Evolutionary conservation across 2,888 invertebrate genomes (phyloP).

Genomic region (Ommatoiulus sabulosus): DNA sequence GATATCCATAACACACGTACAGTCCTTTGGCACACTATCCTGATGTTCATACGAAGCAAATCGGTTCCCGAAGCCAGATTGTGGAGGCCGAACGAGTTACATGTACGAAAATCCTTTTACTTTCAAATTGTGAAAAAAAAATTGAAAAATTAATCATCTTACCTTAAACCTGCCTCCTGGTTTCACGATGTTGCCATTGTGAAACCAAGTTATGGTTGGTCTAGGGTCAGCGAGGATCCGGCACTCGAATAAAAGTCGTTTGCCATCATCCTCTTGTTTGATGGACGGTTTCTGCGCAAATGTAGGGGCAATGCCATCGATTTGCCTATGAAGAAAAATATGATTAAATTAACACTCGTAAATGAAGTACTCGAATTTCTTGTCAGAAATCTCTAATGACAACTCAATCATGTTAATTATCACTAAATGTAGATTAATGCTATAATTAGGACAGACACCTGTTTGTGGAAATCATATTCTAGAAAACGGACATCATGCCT

Average conservation of each 20-base stretch:
- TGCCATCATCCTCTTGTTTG: slow-evolving; percentile 96
- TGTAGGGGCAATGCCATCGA: slow-evolving; percentile 96
- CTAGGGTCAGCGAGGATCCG: slow-evolving; percentile 93
- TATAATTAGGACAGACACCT: no score
- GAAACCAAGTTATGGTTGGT: slow-evolving; percentile 90
- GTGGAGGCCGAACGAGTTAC: no score
- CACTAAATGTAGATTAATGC: no score
- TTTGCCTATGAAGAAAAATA: slow-evolving; percentile 73
- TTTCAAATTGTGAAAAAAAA: neutral
- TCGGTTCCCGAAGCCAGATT: neutral
- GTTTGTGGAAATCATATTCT: no score
- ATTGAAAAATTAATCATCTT: slow-evolving; percentile 56
- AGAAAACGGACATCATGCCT: no score
- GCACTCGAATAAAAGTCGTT: slow-evolving; percentile 92
- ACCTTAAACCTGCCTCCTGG: slow-evolving; percentile 90
- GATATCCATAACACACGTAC: neutral
- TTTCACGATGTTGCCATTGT: slow-evolving; percentile 84
- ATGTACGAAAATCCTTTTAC: no score
- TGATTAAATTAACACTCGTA: neutral
- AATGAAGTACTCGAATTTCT: neutral
- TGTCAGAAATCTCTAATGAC: no score
- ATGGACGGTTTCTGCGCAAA: slow-evolving; percentile 98
- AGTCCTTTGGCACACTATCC: neutral
- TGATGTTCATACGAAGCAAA: neutral
- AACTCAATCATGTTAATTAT: no score